These are phyloP conservation scores for Leucophenga maculata DNA, from an alignment of 2,888 invertebrate genomes.

Conservation along the genomic window DNA sequence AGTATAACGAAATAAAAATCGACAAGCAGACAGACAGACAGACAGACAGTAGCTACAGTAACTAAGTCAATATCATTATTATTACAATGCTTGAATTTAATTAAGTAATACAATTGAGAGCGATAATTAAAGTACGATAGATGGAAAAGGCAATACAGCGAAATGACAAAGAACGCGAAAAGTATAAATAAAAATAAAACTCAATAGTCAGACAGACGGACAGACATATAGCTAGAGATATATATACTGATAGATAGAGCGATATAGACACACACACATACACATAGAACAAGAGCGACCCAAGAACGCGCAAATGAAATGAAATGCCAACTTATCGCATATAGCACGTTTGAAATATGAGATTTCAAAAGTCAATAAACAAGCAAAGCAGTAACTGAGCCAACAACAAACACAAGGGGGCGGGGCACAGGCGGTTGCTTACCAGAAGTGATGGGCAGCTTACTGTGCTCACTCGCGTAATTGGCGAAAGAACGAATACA, in stretches of 20 bases:
- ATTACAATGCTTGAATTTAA: slow-evolving; percentile 17
- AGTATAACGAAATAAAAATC: background rate
- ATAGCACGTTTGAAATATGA: slow-evolving; percentile 26
- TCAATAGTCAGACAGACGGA: background rate
- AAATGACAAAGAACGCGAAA: background rate
- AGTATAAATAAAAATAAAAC: background rate
- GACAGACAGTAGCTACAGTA: background rate
- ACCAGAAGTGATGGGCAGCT: too few species aligned
- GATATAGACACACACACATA: background rate
- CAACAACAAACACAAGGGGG: background rate
- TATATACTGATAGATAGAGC: slow-evolving; percentile 6
- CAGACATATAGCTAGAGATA: background rate
- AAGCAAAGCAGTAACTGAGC: slow-evolving; percentile 16
- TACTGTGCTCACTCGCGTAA: too few species aligned
- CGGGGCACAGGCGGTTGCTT: too few species aligned
- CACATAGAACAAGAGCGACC: background rate
- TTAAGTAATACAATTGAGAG: slow-evolving; percentile 26
- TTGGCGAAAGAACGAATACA: too few species aligned
- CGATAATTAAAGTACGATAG: slow-evolving; percentile 22
- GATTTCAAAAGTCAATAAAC: slow-evolving; percentile 28
- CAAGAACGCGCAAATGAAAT: slow-evolving; percentile 14
- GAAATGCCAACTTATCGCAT: slow-evolving; percentile 25
- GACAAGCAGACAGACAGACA: background rate
- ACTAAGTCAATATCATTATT: slow-evolving; percentile 18
- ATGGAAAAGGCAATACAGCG: background rate